phyloP scores from a whole-genome alignment of 2,888 invertebrate species.

The Drosophila kuntzei region DNA sequence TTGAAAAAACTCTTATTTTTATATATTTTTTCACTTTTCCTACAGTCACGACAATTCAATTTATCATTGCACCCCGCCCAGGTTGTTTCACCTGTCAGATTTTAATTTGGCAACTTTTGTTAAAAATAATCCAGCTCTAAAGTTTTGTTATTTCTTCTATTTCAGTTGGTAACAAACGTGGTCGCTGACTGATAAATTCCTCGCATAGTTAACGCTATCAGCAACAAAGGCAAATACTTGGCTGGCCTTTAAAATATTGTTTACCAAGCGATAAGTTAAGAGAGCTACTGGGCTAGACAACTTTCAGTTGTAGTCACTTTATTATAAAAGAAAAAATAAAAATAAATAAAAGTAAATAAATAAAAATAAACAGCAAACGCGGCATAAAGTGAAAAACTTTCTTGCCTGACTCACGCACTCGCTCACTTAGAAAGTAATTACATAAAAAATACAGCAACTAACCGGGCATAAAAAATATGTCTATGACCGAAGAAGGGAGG shows the following conservation, averaged over 20 bases:
- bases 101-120: constrained; percentile 21
- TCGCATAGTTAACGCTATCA: constrained; percentile 52
- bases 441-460: constrained; percentile 62
- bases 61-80: constrained; percentile 18
- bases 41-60: constrained; percentile 17
- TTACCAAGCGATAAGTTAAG: constrained; percentile 66
- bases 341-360: constrained; percentile 20
- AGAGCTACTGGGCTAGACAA: constrained; percentile 44
- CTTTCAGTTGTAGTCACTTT: constrained; percentile 42
- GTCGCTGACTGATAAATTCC: constrained; percentile 65
- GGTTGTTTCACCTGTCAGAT: constrained; percentile 16
- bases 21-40: neutral
- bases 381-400: constrained; percentile 72
- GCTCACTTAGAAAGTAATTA: constrained; percentile 75
- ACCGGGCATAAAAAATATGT: constrained; percentile 27
- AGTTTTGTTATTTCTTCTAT: constrained; percentile 20
- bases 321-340: constrained; percentile 13
- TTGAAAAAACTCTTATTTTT: neutral
- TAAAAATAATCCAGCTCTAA: constrained; percentile 21
- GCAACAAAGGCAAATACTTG: constrained; percentile 24
- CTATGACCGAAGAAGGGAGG: constrained; percentile 5
- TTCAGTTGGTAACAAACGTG: constrained; percentile 45
- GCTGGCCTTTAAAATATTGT: constrained; percentile 41
- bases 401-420: constrained; percentile 70
- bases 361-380: constrained; percentile 36